Base-by-base conservation (phyloP, 2,888 invertebrate genomes). In the Diaprepes abbreviatus region DNA sequence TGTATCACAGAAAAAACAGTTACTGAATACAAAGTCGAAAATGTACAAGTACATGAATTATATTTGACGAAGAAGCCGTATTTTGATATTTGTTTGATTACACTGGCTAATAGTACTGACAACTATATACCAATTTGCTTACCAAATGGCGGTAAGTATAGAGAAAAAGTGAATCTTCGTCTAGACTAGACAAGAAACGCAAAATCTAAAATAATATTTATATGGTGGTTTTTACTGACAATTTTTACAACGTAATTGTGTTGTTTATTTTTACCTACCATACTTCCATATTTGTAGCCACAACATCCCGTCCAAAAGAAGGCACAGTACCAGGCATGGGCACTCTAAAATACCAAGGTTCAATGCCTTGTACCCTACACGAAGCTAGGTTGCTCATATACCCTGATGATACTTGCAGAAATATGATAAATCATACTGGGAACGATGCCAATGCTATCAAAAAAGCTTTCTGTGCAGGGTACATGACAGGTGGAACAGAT, bases 401-500 rank as follows among this genome's bases (percentile, higher is more conserved):
- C 62, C 69, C 78, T 1, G 81, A 83, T 50, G 64, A 71, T 1
- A 77, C 74, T 5, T 84, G 84, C 65, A 74, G 59, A 36, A 73
- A 77, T 14, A 83, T 84, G 82, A 71, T 84, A 2, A 75, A 78
- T 50, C 71, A 64, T n/a, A 78, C 80, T 3, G 80, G 79, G 6
- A 78, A 80, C 48, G 75, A 81, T 64, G 75, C 74, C 0, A 73
- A 64, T 7, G 74, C 75, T 6, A 74, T 82, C 0, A 73, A 72
- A 28, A 76, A 80, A 43, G 86, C 82, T 3, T 81, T 84, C 71
- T 92, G 92, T 79, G 91, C 91, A 73, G 84, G 84, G 0, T 83
- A 83, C 87, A 85, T 80, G 82, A 85, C 66, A 85, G 88, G 81
- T 83, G 88, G 81, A 71, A 87, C 86, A 58, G 90, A 90, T 77